Conservation (phyloP, 2,888 invertebrate species). For the Eudemis profundana region DNA sequence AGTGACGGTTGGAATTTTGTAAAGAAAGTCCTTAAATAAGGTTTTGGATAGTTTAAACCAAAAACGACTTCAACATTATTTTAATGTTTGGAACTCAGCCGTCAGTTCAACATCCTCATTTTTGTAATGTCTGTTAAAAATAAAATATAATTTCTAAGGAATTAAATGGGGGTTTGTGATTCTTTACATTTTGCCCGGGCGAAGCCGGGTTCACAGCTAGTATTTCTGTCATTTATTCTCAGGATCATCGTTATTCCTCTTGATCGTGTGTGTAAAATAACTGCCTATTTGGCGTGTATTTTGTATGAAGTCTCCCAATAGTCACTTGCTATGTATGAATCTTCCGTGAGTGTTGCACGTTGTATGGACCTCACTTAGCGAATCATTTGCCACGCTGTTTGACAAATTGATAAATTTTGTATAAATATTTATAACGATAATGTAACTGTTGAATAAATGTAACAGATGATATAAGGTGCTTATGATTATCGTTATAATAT, state of each 20-base stretch:
- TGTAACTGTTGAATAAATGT: constrained; percentile 82
- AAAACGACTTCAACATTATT: no score
- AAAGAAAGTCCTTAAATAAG: no score
- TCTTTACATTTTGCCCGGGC: no score
- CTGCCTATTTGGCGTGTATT: not conserved
- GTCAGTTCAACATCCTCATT: no score
- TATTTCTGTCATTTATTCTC: constrained; percentile 4
- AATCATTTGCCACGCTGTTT: constrained; percentile 71
- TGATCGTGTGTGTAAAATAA: not conserved
- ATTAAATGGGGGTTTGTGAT: no score
- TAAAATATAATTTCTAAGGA: no score
- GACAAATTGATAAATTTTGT: constrained; percentile 80
- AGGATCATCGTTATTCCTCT: constrained; percentile 6
- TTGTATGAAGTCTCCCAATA: constrained; percentile 5
- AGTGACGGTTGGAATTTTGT: no score
- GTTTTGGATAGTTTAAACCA: no score
- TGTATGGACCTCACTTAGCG: constrained; percentile 37
- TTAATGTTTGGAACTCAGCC: no score
- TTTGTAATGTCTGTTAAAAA: no score
- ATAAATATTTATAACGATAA: constrained; percentile 83
- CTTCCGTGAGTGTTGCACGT: constrained; percentile 27
- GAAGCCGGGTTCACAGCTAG: no score
- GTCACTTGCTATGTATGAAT: constrained; percentile 36
- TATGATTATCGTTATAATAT: constrained; percentile 85
- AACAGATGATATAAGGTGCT: constrained; percentile 85